These are phyloP conservation scores for Catagonus wagneri DNA, from an alignment of 2,113 vertebrate species.

Conservation along the genomic window DNA sequence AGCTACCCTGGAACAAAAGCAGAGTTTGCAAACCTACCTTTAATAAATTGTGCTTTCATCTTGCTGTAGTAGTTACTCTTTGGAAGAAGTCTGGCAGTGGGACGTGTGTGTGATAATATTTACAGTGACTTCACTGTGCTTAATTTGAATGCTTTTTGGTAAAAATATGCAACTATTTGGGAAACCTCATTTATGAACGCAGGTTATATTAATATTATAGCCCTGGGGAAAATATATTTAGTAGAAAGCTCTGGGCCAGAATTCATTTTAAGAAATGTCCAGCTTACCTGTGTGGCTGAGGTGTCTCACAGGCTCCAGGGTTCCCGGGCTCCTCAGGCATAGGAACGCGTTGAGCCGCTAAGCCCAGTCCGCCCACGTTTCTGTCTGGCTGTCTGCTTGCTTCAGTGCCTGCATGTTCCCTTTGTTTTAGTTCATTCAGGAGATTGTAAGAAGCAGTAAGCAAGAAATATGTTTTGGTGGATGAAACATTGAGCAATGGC, in stretches of 20 bases:
- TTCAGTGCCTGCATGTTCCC: background rate
- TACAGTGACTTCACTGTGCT: slow-evolving; percentile 23
- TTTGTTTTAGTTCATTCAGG: background rate
- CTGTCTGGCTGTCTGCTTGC: background rate
- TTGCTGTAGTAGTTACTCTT: background rate
- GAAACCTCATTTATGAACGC: background rate
- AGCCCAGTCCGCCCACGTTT: background rate
- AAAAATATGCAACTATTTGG: slow-evolving; percentile 12
- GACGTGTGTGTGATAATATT: background rate
- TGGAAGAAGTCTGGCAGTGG: background rate
- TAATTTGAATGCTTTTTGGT: background rate
- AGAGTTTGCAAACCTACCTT: slow-evolving; percentile 17
- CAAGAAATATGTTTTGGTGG: background rate
- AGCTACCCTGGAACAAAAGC: background rate
- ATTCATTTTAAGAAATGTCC: background rate
- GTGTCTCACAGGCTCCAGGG: background rate
- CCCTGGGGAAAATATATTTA: background rate
- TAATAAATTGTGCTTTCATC: background rate
- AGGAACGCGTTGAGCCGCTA: background rate
- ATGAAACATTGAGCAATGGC: background rate
- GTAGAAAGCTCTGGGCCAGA: background rate
- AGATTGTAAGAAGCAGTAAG: background rate
- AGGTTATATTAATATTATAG: background rate
- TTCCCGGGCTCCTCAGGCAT: background rate
- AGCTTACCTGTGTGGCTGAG: background rate